Percentiles rank a stretch among this genome's conserved stretches.
Conservation (phyloP, 2,113 vertebrate genomes). For the Tragulus kanchil region DNA sequence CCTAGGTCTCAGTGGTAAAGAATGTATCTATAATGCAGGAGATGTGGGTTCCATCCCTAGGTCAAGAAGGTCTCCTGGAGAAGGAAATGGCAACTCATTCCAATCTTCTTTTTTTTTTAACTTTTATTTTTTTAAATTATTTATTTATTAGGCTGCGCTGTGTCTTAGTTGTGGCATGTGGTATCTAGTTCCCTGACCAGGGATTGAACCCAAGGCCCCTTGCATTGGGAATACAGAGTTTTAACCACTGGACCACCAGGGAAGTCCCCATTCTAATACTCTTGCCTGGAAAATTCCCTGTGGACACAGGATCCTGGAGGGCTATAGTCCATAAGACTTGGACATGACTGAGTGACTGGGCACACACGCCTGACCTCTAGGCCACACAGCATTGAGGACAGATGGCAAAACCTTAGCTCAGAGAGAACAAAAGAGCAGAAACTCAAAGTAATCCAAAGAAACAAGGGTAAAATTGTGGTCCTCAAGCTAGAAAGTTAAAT, state of each 20-base stretch:
- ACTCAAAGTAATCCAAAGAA: neutral
- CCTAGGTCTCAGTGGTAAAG: neutral
- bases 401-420: neutral
- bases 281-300: neutral
- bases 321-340: neutral
- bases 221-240: no score
- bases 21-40: no score
- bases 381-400: neutral
- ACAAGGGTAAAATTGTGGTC: neutral
- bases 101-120: no score
- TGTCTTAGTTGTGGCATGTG: no score
- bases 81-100: no score
- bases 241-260: no score
- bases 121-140: no score
- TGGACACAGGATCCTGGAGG: neutral
- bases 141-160: no score
- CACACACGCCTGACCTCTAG: neutral
- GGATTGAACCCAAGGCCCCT: no score
- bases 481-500: neutral
- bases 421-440: neutral
- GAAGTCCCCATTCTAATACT: neutral
- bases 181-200: no score
- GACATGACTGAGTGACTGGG: neutral
- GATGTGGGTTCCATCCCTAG: no score
- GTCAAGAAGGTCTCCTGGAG: no score